phyloP scores from a whole-genome alignment of 2,888 invertebrate genomes.

The Resseliella maxima region DNA sequence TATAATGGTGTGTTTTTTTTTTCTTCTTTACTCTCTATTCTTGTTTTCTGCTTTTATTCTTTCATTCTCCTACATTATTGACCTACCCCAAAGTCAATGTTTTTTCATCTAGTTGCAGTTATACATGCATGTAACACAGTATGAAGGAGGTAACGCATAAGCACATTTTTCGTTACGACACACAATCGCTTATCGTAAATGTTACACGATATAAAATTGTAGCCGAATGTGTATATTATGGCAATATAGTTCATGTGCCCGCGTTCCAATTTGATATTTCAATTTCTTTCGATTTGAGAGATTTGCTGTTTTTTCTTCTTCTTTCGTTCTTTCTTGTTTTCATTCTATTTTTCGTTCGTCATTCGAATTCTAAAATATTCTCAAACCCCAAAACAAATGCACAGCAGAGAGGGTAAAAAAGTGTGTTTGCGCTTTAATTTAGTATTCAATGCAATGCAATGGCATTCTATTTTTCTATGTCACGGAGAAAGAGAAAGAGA shows the following conservation, averaged over 20 bases:
- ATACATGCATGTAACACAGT: neutral
- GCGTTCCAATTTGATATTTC: conserved; percentile 47
- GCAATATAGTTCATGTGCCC: neutral
- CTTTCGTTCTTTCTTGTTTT: neutral
- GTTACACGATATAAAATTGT: neutral
- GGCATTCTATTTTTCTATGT: conserved; percentile 32
- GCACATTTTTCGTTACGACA: neutral
- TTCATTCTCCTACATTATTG: neutral
- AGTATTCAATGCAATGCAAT: conserved; percentile 22
- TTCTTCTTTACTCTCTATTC: no score
- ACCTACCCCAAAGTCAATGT: conserved; percentile 56
- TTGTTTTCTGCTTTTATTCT: neutral
- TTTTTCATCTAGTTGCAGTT: neutral
- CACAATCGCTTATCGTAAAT: neutral
- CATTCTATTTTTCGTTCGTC: neutral
- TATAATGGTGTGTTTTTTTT: neutral
- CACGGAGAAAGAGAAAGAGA: neutral
- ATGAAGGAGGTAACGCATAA: conserved; percentile 53
- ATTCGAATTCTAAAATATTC: neutral
- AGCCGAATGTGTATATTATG: conserved; percentile 12
- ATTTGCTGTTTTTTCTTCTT: neutral
- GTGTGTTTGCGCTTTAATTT: conserved; percentile 37
- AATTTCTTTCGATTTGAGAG: conserved; percentile 5
- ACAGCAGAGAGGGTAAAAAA: neutral
- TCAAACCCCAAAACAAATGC: neutral